Evolutionary conservation across 2,888 invertebrate species (phyloP).

Genomic region (Exocentrus adspersus): DNA sequence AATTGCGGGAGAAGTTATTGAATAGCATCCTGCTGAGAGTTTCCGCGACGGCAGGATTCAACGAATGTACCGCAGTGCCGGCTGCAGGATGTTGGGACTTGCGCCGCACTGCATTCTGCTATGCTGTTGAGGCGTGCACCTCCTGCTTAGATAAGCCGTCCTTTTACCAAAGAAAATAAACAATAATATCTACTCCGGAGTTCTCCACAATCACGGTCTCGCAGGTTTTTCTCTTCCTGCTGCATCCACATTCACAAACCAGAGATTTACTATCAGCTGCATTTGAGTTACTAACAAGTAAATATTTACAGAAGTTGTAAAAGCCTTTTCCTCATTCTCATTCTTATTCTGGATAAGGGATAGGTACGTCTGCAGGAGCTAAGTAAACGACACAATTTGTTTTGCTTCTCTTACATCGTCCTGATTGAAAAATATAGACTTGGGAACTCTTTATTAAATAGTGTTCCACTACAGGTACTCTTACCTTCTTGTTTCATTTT

Average conservation of each 20-base stretch:
- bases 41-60: slow-evolving; percentile 51
- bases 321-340: slow-evolving; percentile 28
- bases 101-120: slow-evolving; percentile 53
- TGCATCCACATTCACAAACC: slow-evolving; percentile 16
- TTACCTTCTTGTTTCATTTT: too few species aligned
- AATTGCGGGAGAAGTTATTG: slow-evolving; percentile 59
- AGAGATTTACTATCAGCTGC: slow-evolving; percentile 37
- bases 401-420: background rate
- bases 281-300: slow-evolving; percentile 37
- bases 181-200: slow-evolving; percentile 45
- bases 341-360: slow-evolving; percentile 14
- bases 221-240: slow-evolving; percentile 20
- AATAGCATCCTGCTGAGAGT: slow-evolving; percentile 55
- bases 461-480: too few species aligned
- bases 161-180: slow-evolving; percentile 45
- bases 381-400: background rate
- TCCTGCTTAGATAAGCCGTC: slow-evolving; percentile 51
- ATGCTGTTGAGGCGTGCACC: slow-evolving; percentile 49
- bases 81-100: slow-evolving; percentile 52
- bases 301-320: slow-evolving; percentile 39
- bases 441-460: background rate
- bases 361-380: background rate
- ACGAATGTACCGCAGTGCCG: slow-evolving; percentile 55
- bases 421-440: background rate
- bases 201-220: slow-evolving; percentile 41